Evolutionary conservation across 2,113 vertebrate species (phyloP).

Genomic region (Baryphthengus martii): DNA sequence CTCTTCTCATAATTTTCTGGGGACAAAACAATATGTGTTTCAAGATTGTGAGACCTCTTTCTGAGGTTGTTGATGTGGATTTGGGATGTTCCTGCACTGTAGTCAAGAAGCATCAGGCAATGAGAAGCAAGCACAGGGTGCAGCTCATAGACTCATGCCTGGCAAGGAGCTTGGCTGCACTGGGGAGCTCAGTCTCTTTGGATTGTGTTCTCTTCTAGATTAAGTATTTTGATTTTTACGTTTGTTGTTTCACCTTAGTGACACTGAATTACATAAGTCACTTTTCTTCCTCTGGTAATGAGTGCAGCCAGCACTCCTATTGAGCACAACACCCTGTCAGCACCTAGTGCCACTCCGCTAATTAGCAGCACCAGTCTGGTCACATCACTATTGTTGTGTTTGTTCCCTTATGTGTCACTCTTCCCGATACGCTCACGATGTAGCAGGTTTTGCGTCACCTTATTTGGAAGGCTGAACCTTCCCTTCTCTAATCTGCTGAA

Average conservation of each 20-base stretch:
- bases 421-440: not conserved
- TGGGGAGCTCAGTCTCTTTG: not conserved
- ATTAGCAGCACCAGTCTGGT: not conserved
- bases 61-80: not conserved
- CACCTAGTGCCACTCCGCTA: not conserved
- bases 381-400: not conserved
- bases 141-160: fast-evolving
- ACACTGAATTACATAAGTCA: not conserved
- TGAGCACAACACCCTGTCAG: not conserved
- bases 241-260: not conserved
- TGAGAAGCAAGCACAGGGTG: not conserved
- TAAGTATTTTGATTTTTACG: not conserved
- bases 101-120: not conserved
- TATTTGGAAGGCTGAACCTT: not conserved
- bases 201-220: not conserved
- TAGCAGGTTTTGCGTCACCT: not conserved
- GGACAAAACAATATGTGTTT: not conserved
- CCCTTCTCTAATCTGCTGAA: not conserved
- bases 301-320: not conserved
- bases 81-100: not conserved
- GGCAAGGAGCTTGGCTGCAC: not conserved
- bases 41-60: not conserved
- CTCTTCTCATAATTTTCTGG: not conserved
- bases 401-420: not conserved
- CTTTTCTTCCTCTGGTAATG: not conserved